phyloP scores from a whole-genome alignment of 2,113 vertebrate species.

The Mormoops blainvillei region DNA sequence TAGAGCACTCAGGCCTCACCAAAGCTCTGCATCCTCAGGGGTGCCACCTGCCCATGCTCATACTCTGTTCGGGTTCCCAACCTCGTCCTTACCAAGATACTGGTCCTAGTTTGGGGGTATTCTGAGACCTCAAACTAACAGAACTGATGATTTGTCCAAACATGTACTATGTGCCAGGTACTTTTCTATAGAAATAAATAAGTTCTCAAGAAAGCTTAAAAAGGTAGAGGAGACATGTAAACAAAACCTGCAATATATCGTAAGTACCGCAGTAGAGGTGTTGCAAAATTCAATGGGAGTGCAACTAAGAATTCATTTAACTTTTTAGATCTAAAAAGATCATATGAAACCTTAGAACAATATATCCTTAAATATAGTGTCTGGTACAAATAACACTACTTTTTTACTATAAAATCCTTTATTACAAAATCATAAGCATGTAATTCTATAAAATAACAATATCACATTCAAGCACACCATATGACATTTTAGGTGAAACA shows the following conservation, averaged over 20 bases:
- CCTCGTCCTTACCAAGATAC: too few species aligned
- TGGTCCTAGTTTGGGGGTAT: too few species aligned
- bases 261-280: background rate
- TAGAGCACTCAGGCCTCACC: too few species aligned
- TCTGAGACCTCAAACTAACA: background rate
- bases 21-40: too few species aligned
- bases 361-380: background rate
- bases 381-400: too few species aligned
- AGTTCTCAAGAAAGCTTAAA: background rate
- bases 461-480: too few species aligned
- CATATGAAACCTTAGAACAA: background rate
- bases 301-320: background rate
- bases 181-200: slow-evolving; percentile 7
- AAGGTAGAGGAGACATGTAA: background rate
- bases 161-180: background rate
- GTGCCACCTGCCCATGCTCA: too few species aligned
- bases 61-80: too few species aligned
- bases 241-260: background rate
- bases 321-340: slow-evolving; percentile 10
- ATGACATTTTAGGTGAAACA: too few species aligned
- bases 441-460: too few species aligned
- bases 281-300: background rate
- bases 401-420: too few species aligned
- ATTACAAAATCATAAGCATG: too few species aligned
- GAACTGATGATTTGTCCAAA: background rate